Base-by-base conservation (phyloP, 2,888 invertebrate genomes). In the Anticlea derivata region DNA sequence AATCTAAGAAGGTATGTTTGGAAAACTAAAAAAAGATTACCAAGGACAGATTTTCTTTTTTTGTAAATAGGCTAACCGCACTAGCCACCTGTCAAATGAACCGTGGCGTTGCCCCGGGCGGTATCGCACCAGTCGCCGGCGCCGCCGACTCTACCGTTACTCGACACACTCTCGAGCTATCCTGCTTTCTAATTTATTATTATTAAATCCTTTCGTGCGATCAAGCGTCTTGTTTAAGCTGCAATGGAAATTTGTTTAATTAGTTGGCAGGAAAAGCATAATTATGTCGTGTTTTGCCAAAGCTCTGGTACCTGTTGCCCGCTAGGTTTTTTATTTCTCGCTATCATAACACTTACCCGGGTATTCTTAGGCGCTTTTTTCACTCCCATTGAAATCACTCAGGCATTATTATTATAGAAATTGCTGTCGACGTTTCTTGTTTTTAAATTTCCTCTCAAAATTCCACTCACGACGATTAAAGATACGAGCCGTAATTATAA, bases 111-210 rank as follows among this genome's bases (percentile, higher is more conserved):
- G 60, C 59, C 56, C 10, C 51, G 50, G 58, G 58, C 59, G 49
- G 56, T 51, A 59, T 40, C 38, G 59, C 56, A 54, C 53, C 52
- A 27, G 30, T 38, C 37, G 50, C 40, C 47, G 62, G 63, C 71
- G 68, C 87, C 87, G 86, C 85, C 27, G 27, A 24, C 47, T 60
- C 63, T 70, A 70, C 88, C 88, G 88, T 86, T 87, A 88, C 48
- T 59, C 70, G 87, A 81, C 88, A 86, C 75, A 87, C 76, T 85
- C 55, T 43, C 35, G 26, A 54, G 55, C 67, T 64, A 75, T 73
- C 73, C 73, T 73, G 71, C 71, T 75, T 75, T 74, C 73, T 75
- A 75, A 73, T 75, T 66, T 65, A 66, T 62, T 68, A 68, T 73
- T 70, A 68, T 71, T 67, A 62, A 65, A 59, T 65, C 65, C 61